Conservation (phyloP, 1,140 invertebrate genomes). For the Drosophila navojoa region DNA sequence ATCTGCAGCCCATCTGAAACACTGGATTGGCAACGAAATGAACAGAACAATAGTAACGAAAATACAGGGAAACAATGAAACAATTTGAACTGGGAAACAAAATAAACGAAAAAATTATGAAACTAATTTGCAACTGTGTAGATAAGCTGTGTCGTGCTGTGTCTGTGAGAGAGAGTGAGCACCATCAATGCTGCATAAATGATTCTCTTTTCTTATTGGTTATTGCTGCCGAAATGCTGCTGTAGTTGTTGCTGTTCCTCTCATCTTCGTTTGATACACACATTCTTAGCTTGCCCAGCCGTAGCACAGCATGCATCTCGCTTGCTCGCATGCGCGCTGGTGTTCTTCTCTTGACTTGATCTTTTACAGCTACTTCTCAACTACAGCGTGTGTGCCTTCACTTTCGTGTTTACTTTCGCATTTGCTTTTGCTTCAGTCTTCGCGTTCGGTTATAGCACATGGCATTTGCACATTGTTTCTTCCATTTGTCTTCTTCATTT, state of each 20-base stretch:
- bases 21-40: slow-evolving; percentile 17
- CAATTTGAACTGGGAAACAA: slow-evolving; percentile 51
- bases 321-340: too few relatives aligned
- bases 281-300: too few relatives aligned
- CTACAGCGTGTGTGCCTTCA: too few relatives aligned
- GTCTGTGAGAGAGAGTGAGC: not conserved
- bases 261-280: slow-evolving; percentile 1
- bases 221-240: not conserved
- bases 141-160: not conserved
- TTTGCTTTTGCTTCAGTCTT: not conserved
- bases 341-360: too few relatives aligned
- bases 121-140: slow-evolving; percentile 6
- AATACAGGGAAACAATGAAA: slow-evolving; percentile 24
- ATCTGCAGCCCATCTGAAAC: slow-evolving; percentile 29
- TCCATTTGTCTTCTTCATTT: not conserved
- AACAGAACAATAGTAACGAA: slow-evolving; percentile 27
- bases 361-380: too few relatives aligned
- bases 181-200: slow-evolving; percentile 18
- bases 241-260: not conserved
- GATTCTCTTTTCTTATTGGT: not conserved
- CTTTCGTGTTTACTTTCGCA: not conserved
- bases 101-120: slow-evolving; percentile 24
- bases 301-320: too few relatives aligned
- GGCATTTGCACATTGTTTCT: not conserved
- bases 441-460: not conserved